Evolutionary conservation across 2,113 vertebrate species (phyloP).

Genomic region (Indri indri): DNA sequence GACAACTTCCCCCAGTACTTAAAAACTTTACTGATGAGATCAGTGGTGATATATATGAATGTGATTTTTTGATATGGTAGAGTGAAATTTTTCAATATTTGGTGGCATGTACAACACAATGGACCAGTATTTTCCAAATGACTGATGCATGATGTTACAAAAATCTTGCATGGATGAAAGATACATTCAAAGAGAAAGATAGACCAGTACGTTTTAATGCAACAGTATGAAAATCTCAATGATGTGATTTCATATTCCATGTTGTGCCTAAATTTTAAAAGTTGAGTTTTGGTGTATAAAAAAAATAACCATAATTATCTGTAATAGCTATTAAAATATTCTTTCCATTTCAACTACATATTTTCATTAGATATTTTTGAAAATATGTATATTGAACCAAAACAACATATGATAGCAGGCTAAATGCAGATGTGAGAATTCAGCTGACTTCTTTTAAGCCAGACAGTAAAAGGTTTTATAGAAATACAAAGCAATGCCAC

Average conservation of each 20-base stretch:
- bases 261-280: neutral
- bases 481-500: neutral
- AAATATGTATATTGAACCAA: neutral
- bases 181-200: neutral
- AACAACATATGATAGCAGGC: neutral
- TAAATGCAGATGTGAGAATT: neutral
- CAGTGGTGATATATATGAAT: neutral
- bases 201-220: neutral
- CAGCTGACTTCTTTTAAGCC: neutral
- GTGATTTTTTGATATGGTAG: neutral
- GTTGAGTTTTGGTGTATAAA: neutral
- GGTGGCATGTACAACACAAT: neutral
- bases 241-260: neutral
- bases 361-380: neutral
- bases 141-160: neutral
- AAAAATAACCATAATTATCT: neutral
- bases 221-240: neutral
- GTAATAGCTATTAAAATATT: neutral
- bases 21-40: neutral
- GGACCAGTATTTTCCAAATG: neutral
- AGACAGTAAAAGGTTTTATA: neutral
- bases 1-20: neutral
- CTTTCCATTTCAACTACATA: neutral
- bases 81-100: neutral
- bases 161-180: neutral